Conservation (phyloP, 23 tunicate species). For the Trididemnum clinides region DNA sequence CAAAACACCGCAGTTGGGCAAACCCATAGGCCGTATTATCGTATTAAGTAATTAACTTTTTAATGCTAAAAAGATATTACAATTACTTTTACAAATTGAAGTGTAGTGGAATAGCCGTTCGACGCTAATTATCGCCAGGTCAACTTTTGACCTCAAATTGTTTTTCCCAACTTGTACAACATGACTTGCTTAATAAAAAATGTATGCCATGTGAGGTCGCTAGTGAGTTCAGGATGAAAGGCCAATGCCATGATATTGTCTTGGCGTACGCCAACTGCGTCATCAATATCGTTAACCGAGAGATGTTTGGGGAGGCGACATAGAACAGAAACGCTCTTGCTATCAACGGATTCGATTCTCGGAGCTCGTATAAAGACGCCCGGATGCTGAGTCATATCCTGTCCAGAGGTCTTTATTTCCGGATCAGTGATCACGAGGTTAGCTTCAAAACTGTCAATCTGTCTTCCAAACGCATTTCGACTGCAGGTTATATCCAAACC, state of each 20-base stretch:
- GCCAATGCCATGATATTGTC: constrained; percentile 68
- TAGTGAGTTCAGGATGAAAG: constrained; percentile 79
- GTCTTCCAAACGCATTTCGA: constrained; percentile 72
- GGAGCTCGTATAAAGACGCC: constrained; percentile 87
- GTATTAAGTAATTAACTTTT: too few relatives aligned
- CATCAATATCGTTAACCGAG: neutral
- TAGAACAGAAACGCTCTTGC: constrained; percentile 38
- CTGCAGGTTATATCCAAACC: constrained; percentile 79
- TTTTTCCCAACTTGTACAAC: neutral
- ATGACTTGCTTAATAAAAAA: constrained; percentile 40
- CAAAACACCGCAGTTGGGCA: too few relatives aligned
- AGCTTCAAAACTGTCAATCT: constrained; percentile 50
- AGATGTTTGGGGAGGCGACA: constrained; percentile 20
- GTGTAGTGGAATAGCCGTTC: neutral
- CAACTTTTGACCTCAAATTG: neutral
- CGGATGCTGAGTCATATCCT: neutral
- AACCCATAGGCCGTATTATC: too few relatives aligned
- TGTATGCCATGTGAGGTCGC: constrained; percentile 69
- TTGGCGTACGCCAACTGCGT: constrained; percentile 49
- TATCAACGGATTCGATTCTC: constrained; percentile 48
- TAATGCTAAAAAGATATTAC: neutral
- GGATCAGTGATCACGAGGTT: constrained; percentile 28
- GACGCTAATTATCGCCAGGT: neutral
- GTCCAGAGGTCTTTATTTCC: neutral
- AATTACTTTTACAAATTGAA: neutral